phyloP scores from a whole-genome alignment of 2,113 vertebrate genomes.

The Nothoprocta pentlandii region DNA sequence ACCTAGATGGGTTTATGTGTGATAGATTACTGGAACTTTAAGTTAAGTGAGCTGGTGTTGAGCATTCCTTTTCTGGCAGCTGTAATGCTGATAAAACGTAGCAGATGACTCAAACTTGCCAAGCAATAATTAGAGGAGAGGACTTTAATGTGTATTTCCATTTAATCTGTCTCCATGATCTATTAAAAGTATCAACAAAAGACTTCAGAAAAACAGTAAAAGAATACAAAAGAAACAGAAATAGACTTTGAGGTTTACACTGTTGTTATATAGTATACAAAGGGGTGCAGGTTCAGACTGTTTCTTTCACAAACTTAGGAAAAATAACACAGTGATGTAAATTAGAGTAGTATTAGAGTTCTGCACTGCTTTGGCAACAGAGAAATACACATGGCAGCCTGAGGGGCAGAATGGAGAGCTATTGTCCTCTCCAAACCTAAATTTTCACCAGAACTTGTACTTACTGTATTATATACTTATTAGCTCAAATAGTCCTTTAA shows the following conservation, averaged over 20 bases:
- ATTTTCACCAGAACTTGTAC: neutral
- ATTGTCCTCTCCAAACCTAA: neutral
- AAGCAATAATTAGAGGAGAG: neutral
- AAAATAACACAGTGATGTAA: neutral
- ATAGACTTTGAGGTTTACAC: neutral
- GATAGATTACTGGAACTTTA: conserved; percentile 5
- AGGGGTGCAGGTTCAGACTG: neutral
- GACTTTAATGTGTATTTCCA: conserved; percentile 9
- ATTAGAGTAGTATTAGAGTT: neutral
- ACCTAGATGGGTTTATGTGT: neutral
- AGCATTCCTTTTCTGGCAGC: neutral
- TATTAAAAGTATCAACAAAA: neutral
- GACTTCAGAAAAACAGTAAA: neutral
- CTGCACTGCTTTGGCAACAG: neutral
- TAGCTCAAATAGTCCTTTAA: neutral
- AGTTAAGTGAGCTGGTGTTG: neutral
- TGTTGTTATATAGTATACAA: neutral
- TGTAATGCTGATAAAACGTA: conserved; percentile 41
- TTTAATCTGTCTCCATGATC: conserved; percentile 3
- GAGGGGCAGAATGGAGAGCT: neutral
- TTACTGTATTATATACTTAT: neutral
- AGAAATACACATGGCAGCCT: neutral
- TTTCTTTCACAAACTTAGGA: neutral
- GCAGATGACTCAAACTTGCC: conserved; percentile 24
- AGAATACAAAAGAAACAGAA: neutral